Base-by-base conservation (phyloP, 2,888 invertebrate species). In the Bellardia bayeri region DNA sequence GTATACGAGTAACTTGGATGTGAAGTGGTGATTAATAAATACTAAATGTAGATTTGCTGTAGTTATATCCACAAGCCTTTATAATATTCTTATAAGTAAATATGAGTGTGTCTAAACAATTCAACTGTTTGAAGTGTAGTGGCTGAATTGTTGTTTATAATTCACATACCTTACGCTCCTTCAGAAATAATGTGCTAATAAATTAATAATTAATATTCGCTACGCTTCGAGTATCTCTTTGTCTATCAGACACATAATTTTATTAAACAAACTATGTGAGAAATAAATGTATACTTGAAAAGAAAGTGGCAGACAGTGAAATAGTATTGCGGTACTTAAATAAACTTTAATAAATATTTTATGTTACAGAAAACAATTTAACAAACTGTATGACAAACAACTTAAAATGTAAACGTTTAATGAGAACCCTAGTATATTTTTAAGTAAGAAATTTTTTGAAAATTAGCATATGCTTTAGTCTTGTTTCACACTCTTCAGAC, bases 151-250 rank as follows among this genome's bases (percentile, higher is more conserved):
- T 61, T 63, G 56, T 16, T 54, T 66, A 30, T 63, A 16, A 37
- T 40, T 23, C 2, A 45, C 33, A 33, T 68, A 16, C 11, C 14
- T 42, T 4, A 23, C 1, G 30, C 56, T 69, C 2, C 23, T 74
- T 69, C 3, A 7, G 14, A 33, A 58, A 14, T 51, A 45, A 85
- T 71, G 51, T 66, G 71, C 51, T 82, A 66, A 78, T 83, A 71
- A 83, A 76, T 64, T 76, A 83, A 78, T 83, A 83, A 83, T 83
- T 83, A 83, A 78, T 83, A 83, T 76, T 83, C 63, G 14, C 8
- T 64, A 64, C 16, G 71, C 76, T 76, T 83, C 75, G 5, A 64
- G 64, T 64, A 45, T 63, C 54, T 64, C 64, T 64, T 76, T 83
- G 63, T 76, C 71, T 76, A 64, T 45, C 56, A 83, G 76, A 64